These are phyloP conservation scores for Drosophila repleta DNA, from an alignment of 1,140 invertebrate species.

Conservation along the genomic window DNA sequence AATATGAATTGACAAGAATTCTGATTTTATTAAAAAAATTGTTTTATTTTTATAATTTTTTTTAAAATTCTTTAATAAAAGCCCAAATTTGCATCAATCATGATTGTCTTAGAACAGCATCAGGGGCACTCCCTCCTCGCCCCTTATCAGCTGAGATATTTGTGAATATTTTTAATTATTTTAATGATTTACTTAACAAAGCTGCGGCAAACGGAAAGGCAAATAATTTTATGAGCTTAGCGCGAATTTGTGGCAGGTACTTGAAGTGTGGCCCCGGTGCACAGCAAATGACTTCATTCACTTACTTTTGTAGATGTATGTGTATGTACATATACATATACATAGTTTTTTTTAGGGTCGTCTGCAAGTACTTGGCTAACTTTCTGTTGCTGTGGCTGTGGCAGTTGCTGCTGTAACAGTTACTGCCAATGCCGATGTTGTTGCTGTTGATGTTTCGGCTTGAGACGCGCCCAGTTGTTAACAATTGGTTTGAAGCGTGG, in stretches of 20 bases:
- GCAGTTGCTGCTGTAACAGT: not conserved
- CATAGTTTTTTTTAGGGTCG: slow-evolving; percentile 15
- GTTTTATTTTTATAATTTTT: no score
- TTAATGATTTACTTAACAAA: no score
- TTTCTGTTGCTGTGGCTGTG: slow-evolving; percentile 46
- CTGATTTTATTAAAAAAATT: no score
- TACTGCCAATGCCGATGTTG: slow-evolving; percentile 6
- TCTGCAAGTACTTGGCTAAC: slow-evolving; percentile 48
- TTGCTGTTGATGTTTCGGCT: slow-evolving; percentile 41
- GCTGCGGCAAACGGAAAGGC: not conserved
- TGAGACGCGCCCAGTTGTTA: slow-evolving; percentile 66
- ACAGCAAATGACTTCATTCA: slow-evolving; percentile 26
- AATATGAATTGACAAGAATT: no score
- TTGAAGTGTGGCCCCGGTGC: slow-evolving; percentile 5
- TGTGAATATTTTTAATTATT: no score
- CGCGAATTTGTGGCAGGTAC: slow-evolving; percentile 1
- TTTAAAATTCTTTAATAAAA: no score
- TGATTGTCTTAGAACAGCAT: no score
- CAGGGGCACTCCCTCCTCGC: no score
- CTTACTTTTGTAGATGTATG: not conserved
- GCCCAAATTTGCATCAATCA: no score
- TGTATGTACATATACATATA: no score
- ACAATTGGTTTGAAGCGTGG: slow-evolving; percentile 55
- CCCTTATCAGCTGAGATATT: no score
- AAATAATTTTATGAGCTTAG: not conserved